These are phyloP conservation scores for Pipistrellus nathusii DNA, from an alignment of 2,797 vertebrate species.

Conservation along the genomic window DNA sequence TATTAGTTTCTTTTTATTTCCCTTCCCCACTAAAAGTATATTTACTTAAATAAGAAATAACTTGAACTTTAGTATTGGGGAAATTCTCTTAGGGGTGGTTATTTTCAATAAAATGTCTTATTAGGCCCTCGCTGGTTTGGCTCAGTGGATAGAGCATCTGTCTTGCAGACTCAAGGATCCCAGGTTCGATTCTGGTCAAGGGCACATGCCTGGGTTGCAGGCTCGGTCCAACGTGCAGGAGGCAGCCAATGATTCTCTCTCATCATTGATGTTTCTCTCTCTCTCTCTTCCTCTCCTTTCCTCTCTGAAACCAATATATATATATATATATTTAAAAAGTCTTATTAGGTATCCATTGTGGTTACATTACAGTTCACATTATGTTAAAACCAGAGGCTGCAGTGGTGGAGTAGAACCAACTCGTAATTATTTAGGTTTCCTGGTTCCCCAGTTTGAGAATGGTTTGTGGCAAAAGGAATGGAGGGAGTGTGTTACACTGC, in stretches of 20 bases:
- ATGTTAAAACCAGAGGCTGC: conserved; percentile 23
- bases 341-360: background rate
- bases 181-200: too few relatives aligned
- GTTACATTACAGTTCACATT: background rate
- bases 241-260: too few relatives aligned
- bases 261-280: too few relatives aligned
- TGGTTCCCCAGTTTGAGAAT: conserved; percentile 7
- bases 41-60: background rate
- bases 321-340: background rate
- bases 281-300: too few relatives aligned
- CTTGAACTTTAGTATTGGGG: background rate
- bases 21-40: background rate
- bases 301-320: too few relatives aligned
- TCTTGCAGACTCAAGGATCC: too few relatives aligned
- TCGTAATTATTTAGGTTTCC: background rate
- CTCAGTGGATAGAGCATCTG: too few relatives aligned
- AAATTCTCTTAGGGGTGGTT: background rate
- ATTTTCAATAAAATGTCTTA: background rate
- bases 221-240: too few relatives aligned
- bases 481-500: background rate
- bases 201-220: too few relatives aligned
- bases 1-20: background rate
- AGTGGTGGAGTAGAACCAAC: background rate
- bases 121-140: background rate
- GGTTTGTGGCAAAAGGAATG: conserved; percentile 8